Base-by-base conservation (phyloP, 2,797 vertebrate species). In the Schizopygopsis malacanthus region DNA sequence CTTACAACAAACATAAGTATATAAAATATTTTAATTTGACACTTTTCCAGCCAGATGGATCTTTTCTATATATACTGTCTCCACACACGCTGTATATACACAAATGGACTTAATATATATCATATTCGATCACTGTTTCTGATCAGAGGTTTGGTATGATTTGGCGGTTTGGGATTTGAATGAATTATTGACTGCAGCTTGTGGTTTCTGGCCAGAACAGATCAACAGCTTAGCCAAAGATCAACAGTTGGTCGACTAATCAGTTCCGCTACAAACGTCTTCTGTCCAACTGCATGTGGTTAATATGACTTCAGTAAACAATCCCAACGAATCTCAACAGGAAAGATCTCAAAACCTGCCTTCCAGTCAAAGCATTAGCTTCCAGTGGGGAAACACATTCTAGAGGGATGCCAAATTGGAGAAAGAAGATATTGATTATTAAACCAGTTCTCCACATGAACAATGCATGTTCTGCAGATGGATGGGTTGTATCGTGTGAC, bases 391-490 rank as follows among this genome's bases (percentile, higher is more conserved):
- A 75, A 71, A 80, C 9, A 4, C 28, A 73, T 22, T 52, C 28
- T 50, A 13, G 20, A 52, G 18, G 22, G 67, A 39, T 72, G 69
- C 69, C 77, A 65, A 43, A 4, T 72, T 47, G 37, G 13, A 71
- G 13, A 79, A 79, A 47, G 77, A 28, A 3, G 7, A 56, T 85
- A 85, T 65, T 73, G 78, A 85, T 85, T 41, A 85, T 72, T 70
- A 65, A 63, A 80, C 22, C 65, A 50, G 67, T 41, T 80, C 54
- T 73, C 20, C 54, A 52, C 54, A 73, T 59, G 43, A 59, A 85
- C 84, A 85, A 85, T 61, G 52, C 77, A 12, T 25, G 67, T 71
- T 56, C 54, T 39, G 25, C 84, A 85, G 69, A 85, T 85, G 84
- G 83, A 79, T 71, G 50, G 63, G 79, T 85, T 79, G 75, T 39